Base-by-base conservation (phyloP, 2,888 invertebrate genomes). In the Cataglyphis altisquamis region DNA sequence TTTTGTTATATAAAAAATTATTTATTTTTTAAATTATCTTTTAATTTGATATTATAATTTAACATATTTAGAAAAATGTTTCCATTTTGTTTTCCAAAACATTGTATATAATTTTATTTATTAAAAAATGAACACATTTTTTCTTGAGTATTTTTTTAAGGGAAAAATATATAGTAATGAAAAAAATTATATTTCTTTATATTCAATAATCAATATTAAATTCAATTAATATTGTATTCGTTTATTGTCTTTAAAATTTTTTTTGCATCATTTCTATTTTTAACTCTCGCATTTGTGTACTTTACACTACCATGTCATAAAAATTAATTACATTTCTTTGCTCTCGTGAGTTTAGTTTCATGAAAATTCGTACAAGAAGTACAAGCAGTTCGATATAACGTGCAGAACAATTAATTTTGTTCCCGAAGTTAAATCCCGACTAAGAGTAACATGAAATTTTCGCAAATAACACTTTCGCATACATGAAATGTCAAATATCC, bases 321-420 rank as follows among this genome's bases (percentile, higher is more conserved):
- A 32, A 55, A 64, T 62, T 74, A 74, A 10, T 32, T 32, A 32
- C 18, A 18, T 63, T 63, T 63, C 9, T 63, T 36, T 32, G 32
- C 64, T 48, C 18, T 45, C 10, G 10, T 15, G 29, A 62, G 18
- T 74, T 62, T 25, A 45, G 15, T 32, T 32, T 64, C 10, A 25
- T 64, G 21, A 74, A 74, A n/a, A 63, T 36, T n/a, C n/a, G n/a
- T 39, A 60, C 60, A 39, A 62, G 41, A 6, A 62, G 8, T 52
- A 48, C 48, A 29, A 41, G 4, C 21, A 39, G 45, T 48, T 32
- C 21, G 32, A 63, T 63, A 32, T 15, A 64, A 32, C 21, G 52
- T 5, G 2, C 48, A 15, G 32, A 64, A 12, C 18, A 60, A 66
- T 18, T 75, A 66, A 66, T 52, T 52, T 18, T 18, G 48, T 6